A percentile compares a stretch with the other conserved stretches of the same genome.
Conservation (phyloP, 2,888 invertebrate species). For the Amiota minor region DNA sequence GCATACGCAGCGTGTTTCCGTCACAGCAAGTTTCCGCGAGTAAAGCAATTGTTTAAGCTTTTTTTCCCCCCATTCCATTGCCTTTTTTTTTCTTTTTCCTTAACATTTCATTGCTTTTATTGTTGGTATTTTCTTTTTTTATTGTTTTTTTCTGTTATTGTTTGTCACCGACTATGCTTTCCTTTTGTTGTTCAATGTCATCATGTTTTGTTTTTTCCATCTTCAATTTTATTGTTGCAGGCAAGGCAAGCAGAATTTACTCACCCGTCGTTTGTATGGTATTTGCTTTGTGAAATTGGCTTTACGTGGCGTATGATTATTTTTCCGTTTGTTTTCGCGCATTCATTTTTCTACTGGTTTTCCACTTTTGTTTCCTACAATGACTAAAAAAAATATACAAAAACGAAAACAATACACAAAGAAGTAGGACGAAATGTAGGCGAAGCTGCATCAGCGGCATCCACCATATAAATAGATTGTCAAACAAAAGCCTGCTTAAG, state of each 20-base stretch:
- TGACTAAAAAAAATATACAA: neutral
- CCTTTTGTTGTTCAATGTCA: constrained; percentile 8
- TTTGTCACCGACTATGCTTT: no score
- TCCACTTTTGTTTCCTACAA: neutral
- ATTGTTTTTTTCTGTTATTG: neutral
- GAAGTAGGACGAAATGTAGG: neutral
- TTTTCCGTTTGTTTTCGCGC: constrained; percentile 7
- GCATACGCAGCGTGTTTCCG: constrained; percentile 18
- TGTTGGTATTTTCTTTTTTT: neutral
- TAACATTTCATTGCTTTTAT: neutral
- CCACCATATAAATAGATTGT: neutral
- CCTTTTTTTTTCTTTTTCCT: neutral
- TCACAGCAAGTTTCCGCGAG: neutral
- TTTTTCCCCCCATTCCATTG: neutral
- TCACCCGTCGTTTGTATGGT: neutral
- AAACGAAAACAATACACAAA: neutral
- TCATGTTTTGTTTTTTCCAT: neutral
- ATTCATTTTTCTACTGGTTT: constrained; percentile 3
- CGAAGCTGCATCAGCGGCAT: neutral
- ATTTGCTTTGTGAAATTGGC: constrained; percentile 18
- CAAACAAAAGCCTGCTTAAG: constrained; percentile 25
- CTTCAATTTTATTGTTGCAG: no score
- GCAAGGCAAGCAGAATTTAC: neutral
- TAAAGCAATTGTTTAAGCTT: neutral
- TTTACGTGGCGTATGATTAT: constrained; percentile 17